phyloP scores from a whole-genome alignment of 2,113 vertebrate genomes.

The Dipodomys stephensi region DNA sequence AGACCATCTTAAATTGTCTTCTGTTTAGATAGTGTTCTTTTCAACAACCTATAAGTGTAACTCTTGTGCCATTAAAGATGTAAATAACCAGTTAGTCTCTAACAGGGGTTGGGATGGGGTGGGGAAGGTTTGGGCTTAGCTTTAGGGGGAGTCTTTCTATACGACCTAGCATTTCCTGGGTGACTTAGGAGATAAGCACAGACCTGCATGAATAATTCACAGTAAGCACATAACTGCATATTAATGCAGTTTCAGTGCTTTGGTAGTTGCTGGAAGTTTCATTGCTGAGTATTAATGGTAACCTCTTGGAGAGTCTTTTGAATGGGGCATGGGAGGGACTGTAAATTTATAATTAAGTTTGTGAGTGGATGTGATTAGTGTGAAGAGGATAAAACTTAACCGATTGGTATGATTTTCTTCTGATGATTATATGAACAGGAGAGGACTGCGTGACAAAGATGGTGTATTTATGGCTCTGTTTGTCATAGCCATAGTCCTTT shows the following conservation, averaged over 20 bases:
- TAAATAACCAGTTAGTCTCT: constrained; percentile 33
- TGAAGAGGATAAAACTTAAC: not conserved
- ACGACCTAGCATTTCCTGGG: not conserved
- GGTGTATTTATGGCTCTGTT: not conserved
- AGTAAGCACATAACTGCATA: not conserved
- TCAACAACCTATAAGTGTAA: not conserved
- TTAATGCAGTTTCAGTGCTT: not conserved
- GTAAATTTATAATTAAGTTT: not conserved
- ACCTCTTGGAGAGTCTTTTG: constrained; percentile 28
- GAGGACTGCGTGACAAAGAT: not conserved
- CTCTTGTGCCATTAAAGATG: constrained; percentile 23
- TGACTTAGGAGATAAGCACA: not conserved
- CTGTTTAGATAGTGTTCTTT: constrained; percentile 55
- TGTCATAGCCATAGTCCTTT: not conserved
- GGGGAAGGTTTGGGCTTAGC: not conserved
- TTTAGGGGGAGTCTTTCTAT: not conserved
- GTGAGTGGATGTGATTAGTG: not conserved
- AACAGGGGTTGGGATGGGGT: not conserved
- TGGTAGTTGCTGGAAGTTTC: constrained; percentile 5
- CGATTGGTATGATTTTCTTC: not conserved
- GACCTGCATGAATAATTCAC: not conserved
- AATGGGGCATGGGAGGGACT: not conserved
- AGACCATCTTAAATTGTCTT: constrained; percentile 61
- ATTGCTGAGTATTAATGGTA: constrained; percentile 47
- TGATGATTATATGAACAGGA: not conserved